Conservation (phyloP, 2,888 invertebrate species). For the Anodontia alba region DNA sequence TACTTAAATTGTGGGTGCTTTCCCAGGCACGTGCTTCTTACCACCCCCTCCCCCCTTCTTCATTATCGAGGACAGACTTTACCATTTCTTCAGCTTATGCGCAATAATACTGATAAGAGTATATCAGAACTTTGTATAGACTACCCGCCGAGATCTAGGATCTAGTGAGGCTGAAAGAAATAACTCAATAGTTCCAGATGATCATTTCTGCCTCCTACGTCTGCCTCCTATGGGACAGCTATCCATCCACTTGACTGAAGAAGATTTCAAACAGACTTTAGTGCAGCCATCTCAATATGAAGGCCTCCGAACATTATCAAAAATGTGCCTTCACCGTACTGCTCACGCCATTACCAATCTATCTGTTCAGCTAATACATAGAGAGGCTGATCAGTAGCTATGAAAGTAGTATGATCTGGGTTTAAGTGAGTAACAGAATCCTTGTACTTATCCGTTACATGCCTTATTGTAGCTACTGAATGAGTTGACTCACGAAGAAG, state of each 20-base stretch:
- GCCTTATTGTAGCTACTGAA: constrained; percentile 21
- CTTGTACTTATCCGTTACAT: constrained; percentile 31
- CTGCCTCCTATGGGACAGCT: constrained; percentile 28
- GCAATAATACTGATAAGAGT: no score
- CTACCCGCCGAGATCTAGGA: no score
- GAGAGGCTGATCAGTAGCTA: constrained; percentile 70
- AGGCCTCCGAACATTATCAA: constrained; percentile 73
- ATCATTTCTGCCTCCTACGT: no score
- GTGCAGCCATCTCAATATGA: constrained; percentile 59
- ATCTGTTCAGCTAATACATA: constrained; percentile 73
- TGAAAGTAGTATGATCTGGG: constrained; percentile 39
- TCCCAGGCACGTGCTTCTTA: no score
- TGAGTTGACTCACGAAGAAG: constrained; percentile 25
- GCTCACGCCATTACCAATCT: constrained; percentile 70
- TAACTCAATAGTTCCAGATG: no score
- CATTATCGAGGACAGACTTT: no score
- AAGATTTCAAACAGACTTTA: constrained; percentile 30
- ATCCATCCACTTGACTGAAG: constrained; percentile 34
- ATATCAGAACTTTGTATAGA: no score
- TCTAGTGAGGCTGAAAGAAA: no score
- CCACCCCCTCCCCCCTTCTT: no score
- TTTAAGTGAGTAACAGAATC: constrained; percentile 56
- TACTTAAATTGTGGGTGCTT: no score
- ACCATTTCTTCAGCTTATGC: no score
- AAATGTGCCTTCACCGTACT: constrained; percentile 66